Conservation (phyloP, 1,140 invertebrate genomes). For the Macrostomum lignano region DNA sequence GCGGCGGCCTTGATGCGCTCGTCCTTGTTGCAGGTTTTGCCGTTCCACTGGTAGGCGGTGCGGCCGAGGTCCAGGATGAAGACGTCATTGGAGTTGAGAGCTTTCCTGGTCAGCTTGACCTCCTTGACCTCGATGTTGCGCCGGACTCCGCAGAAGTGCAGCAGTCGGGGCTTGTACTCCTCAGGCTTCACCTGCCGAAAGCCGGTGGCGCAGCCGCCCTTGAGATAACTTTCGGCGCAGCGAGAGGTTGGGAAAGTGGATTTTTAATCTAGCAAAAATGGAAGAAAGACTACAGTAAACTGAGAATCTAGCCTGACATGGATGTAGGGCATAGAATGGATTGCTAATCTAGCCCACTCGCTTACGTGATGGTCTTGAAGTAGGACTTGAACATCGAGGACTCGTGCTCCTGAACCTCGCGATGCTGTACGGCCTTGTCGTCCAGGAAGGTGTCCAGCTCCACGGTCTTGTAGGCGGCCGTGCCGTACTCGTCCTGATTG, state of each 20-base stretch:
- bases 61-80: slow-evolving; percentile 55
- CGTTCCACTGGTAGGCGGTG: slow-evolving; percentile 43
- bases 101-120: slow-evolving; percentile 11
- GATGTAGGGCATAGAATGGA: too few relatives aligned
- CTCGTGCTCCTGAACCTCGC: slow-evolving; percentile 53
- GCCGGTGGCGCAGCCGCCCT: slow-evolving; percentile 34
- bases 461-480: slow-evolving; percentile 47
- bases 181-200: slow-evolving; percentile 31
- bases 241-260: too few relatives aligned
- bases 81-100: slow-evolving; percentile 53
- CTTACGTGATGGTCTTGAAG: slow-evolving; percentile 39
- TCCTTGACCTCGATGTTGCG: slow-evolving; percentile 19
- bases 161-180: slow-evolving; percentile 33
- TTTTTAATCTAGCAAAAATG: too few relatives aligned
- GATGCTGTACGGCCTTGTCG: slow-evolving; percentile 41
- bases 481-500: slow-evolving; percentile 40
- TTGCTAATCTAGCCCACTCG: not conserved
- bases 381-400: slow-evolving; percentile 50
- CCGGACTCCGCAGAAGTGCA: slow-evolving; percentile 34
- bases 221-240: slow-evolving; percentile 19
- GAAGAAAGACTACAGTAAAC: too few relatives aligned
- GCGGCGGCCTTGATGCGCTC: slow-evolving; percentile 13
- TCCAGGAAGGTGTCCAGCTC: slow-evolving; percentile 51
- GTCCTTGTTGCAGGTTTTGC: slow-evolving; percentile 15
- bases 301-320: too few relatives aligned